These are phyloP conservation scores for Heteropelma amictum DNA, from an alignment of 2,888 invertebrate species.

Conservation along the genomic window DNA sequence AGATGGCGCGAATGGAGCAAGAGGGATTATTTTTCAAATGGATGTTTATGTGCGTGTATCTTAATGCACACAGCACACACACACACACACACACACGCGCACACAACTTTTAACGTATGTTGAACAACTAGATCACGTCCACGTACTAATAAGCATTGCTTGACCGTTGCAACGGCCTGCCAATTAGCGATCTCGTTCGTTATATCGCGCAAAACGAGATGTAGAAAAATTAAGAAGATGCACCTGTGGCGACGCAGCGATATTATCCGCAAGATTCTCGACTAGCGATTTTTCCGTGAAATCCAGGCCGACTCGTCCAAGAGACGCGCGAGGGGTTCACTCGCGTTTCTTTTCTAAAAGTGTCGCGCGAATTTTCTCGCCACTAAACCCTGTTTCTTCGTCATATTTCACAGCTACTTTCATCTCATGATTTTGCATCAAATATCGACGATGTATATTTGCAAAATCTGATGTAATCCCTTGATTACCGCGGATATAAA, in stretches of 20 bases:
- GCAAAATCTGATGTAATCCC: too few species aligned
- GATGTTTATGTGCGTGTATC: neutral
- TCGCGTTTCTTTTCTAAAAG: neutral
- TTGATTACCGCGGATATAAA: too few species aligned
- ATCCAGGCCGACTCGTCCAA: neutral
- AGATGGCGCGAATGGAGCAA: constrained; percentile 15
- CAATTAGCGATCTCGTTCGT: constrained; percentile 69
- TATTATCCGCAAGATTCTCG: constrained; percentile 9
- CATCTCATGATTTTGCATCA: too few species aligned
- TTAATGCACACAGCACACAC: neutral
- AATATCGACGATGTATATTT: too few species aligned
- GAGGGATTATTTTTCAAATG: constrained; percentile 31
- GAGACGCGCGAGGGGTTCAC: neutral
- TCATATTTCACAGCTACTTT: neutral
- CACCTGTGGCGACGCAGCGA: neutral
- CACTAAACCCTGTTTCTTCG: neutral
- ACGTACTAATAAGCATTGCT: constrained; percentile 73
- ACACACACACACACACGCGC: neutral
- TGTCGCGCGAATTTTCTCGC: neutral
- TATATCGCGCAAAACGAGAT: constrained; percentile 44
- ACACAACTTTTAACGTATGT: constrained; percentile 59
- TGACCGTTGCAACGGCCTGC: constrained; percentile 70
- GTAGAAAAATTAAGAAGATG: constrained; percentile 23
- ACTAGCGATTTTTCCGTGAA: neutral
- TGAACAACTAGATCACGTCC: constrained; percentile 76